Evolutionary conservation across 2,113 vertebrate species (phyloP), one percentile per base, ranked within the genome.

Genomic region (Lampris incognitus): DNA sequence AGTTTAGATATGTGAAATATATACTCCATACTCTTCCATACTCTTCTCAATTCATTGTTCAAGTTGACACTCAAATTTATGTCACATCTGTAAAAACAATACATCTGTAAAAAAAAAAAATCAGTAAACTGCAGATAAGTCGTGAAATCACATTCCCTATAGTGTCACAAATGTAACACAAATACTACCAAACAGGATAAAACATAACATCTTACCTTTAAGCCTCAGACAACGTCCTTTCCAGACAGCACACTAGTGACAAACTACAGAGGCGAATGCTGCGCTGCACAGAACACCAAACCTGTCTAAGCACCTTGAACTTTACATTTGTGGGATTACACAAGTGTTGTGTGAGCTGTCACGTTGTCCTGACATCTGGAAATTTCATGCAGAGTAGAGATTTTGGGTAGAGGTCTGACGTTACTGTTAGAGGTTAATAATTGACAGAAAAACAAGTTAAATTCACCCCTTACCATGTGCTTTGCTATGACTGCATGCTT

Each of bases 311-410:
- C 63, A 74, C 80, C 84, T 87, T 93, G 91, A 93, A 92, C 92
- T 91, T 90, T 89, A 86, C 77, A 85, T 80, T n/a, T 37, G 49
- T 56, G 62, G 6, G 24, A 46, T 92, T 92, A 79, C 62, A 50
- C 72, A 79, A 82, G 37, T 57, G 6, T 61, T 38, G 51, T 37
- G 49, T 36, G 11, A n/a, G 9, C 50, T 49, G 90, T 89, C 92
- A 92, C 87, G 83, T 91, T 84, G 85, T 81, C 79, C 2, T 72
- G 76, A 81, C 85, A 67, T 86, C 85, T 81, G 72, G 63, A 81
- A 76, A 79, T 76, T 85, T 76, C 81, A 78, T 74, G 69, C 68
- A 48, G 24, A 74, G 64, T 37, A 37, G 57, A 63, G 39, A 67
- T 62, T 87, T 70, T 84, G 63, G 84, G 66, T 61, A 6, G 55